These are phyloP conservation scores for Euwallacea fornicatus DNA, from an alignment of 1,140 invertebrate species.

Conservation along the genomic window DNA sequence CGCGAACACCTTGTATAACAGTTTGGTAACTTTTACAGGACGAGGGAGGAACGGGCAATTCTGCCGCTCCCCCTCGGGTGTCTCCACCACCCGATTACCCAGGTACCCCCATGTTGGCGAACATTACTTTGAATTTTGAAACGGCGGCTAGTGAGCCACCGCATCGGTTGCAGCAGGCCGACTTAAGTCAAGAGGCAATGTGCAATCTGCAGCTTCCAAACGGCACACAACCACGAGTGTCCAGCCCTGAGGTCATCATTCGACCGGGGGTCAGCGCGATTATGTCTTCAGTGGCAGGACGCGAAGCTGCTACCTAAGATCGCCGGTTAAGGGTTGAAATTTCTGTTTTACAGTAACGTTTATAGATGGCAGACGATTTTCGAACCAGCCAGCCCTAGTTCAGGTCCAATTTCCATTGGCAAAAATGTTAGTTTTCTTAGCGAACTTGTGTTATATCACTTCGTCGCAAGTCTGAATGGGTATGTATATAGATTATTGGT, in stretches of 20 bases:
- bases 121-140: constrained; percentile 28
- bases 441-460: no score
- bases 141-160: constrained; percentile 23
- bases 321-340: no score
- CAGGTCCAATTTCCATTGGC: no score
- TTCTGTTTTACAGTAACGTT: no score
- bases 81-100: constrained; percentile 53
- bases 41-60: constrained; percentile 35
- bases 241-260: constrained; percentile 27
- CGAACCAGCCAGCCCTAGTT: neutral
- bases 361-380: neutral
- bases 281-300: no score
- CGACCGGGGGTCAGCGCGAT: constrained; percentile 2
- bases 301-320: no score
- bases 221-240: constrained; percentile 5
- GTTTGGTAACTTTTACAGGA: constrained; percentile 36
- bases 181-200: constrained; percentile 5
- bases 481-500: no score
- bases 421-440: no score
- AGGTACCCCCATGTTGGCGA: constrained; percentile 46
- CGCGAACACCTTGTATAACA: no score
- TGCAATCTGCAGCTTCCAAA: constrained; percentile 7
- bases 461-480: no score
- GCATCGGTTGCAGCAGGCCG: constrained; percentile 42
- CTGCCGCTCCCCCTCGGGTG: constrained; percentile 36